A percentile compares a stretch with the other conserved stretches of the same genome.
Evolutionary conservation across 2,888 invertebrate species (phyloP).

Genomic region (Agrotis segetum): DNA sequence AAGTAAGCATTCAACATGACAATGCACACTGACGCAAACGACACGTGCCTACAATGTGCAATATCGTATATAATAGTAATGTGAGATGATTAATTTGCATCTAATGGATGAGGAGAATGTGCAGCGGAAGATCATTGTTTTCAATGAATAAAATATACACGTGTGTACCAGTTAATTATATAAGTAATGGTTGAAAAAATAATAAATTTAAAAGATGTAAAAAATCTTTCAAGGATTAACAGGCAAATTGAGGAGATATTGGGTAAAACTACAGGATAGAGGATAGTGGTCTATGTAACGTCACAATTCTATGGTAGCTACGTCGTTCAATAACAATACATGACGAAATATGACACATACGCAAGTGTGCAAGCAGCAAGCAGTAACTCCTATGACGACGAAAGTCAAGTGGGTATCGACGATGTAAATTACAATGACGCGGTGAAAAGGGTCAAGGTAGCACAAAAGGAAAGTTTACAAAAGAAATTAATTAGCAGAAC

Average conservation of each 20-base stretch:
- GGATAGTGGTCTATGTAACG: neutral
- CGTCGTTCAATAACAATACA: neutral
- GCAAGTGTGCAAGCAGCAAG: neutral
- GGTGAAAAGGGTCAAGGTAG: constrained; percentile 4
- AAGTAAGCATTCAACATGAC: constrained; percentile 10
- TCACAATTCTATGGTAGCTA: neutral
- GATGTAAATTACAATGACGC: constrained; percentile 4
- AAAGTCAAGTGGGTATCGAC: neutral
- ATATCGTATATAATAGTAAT: neutral
- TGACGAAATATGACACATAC: constrained; percentile 11
- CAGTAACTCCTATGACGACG: constrained; percentile 6
- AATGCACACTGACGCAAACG: neutral
- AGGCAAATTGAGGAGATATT: neutral
- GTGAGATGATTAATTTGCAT: constrained; percentile 7
- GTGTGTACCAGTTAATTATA: neutral
- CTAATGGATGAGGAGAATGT: constrained; percentile 10
- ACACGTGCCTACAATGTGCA: constrained; percentile 25
- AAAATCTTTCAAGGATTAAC: neutral
- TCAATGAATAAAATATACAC: neutral
- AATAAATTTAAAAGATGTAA: too few relatives aligned
- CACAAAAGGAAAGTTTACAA: constrained; percentile 27
- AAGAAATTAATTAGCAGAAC: constrained; percentile 1
- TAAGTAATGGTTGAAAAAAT: neutral
- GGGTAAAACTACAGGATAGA: neutral
- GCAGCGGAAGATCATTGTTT: constrained; percentile 27